A percentile compares a stretch with the other conserved stretches of the same genome.
These are phyloP conservation scores for Phaenicophaeus curvirostris DNA, from an alignment of 2,797 vertebrate species.

Conservation along the genomic window DNA sequence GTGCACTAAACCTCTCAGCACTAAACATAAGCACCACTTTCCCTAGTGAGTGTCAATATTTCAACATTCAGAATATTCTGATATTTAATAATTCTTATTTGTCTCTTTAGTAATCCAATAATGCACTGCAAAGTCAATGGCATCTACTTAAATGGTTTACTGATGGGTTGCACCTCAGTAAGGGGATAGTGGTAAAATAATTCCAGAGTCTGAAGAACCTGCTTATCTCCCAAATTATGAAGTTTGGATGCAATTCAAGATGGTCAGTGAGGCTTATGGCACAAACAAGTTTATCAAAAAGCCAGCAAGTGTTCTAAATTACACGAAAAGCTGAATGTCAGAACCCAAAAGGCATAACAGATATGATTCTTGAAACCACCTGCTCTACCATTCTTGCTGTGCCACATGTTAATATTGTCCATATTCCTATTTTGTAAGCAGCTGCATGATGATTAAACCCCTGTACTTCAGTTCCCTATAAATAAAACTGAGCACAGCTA, in stretches of 20 bases:
- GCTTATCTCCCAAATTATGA: background rate
- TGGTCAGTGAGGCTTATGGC: background rate
- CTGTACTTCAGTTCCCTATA: background rate
- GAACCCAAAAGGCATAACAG: background rate
- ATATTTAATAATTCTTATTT: constrained; percentile 80
- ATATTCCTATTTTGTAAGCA: background rate
- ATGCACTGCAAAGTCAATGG: constrained; percentile 75
- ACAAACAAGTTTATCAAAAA: background rate
- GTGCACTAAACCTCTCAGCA: background rate
- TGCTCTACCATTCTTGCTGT: background rate
- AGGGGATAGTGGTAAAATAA: background rate
- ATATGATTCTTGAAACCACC: background rate
- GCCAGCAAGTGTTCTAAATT: background rate
- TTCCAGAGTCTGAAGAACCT: background rate
- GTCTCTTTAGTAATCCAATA: constrained; percentile 79
- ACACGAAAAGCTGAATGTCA: background rate
- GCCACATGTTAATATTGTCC: background rate
- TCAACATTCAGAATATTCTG: constrained; percentile 73
- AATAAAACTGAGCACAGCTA: background rate
- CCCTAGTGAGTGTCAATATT: background rate
- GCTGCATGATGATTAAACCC: background rate
- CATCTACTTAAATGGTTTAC: constrained; percentile 15
- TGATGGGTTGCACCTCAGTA: background rate
- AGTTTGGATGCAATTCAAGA: background rate
- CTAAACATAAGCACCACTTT: background rate